phyloP scores from a whole-genome alignment of 2,113 vertebrate genomes.

The Patagioenas fasciata region DNA sequence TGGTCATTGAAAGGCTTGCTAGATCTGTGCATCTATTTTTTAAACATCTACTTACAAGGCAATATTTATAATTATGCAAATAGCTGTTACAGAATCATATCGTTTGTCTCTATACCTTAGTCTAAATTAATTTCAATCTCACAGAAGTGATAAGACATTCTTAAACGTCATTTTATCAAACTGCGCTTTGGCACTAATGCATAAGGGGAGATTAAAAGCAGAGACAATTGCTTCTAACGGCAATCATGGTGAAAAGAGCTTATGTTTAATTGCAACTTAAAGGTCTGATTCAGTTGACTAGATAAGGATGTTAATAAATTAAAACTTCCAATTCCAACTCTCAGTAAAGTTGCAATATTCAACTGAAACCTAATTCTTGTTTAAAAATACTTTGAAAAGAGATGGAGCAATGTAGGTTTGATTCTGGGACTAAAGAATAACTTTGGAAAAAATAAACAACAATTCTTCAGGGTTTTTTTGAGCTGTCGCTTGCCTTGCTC shows the following conservation, averaged over 20 bases:
- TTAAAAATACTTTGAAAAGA: neutral
- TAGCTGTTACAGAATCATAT: rapidly evolving
- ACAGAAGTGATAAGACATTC: neutral
- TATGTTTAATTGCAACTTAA: neutral
- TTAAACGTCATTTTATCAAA: neutral
- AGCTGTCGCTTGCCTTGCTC: neutral
- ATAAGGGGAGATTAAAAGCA: neutral
- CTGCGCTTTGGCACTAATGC: neutral
- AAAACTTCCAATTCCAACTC: neutral
- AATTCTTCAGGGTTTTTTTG: neutral
- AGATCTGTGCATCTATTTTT: neutral
- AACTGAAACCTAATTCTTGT: neutral
- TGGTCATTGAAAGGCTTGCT: neutral
- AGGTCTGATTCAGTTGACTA: neutral
- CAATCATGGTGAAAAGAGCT: neutral
- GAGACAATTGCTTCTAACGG: neutral
- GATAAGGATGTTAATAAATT: neutral
- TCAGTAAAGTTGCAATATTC: neutral
- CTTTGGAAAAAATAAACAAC: neutral
- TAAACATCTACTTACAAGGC: neutral
- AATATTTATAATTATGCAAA: rapidly evolving
- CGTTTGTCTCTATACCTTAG: neutral
- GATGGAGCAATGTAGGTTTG: neutral
- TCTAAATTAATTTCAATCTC: neutral
- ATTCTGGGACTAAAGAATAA: neutral